phyloP scores from a whole-genome alignment of 2,888 invertebrate genomes.

The Hypena proboscidalis region DNA sequence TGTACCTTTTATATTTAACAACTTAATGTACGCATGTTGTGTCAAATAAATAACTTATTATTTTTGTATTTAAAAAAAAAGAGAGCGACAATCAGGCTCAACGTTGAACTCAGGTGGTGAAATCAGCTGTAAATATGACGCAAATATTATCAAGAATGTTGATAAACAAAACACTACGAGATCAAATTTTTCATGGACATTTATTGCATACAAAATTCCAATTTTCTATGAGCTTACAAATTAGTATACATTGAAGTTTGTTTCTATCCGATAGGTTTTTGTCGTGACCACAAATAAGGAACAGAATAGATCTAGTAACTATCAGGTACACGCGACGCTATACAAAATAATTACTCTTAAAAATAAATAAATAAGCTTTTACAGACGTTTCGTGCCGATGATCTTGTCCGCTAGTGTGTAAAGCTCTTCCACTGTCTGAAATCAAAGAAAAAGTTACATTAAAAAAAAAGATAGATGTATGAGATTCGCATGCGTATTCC shows the following conservation, averaged over 20 bases:
- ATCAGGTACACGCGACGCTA: constrained; percentile 24
- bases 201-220: constrained; percentile 61
- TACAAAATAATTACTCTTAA: constrained; percentile 38
- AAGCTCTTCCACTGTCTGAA: constrained; percentile 89
- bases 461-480: too few species aligned
- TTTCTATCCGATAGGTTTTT: constrained; percentile 26
- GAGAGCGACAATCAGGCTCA: too few species aligned
- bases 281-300: constrained; percentile 29
- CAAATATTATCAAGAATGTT: too few species aligned
- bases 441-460: constrained; percentile 42
- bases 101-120: too few species aligned
- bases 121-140: too few species aligned
- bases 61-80: too few species aligned
- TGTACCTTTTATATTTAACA: too few species aligned
- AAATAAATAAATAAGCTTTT: constrained; percentile 35
- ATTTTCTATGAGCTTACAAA: constrained; percentile 51
- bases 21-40: too few species aligned
- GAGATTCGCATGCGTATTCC: too few species aligned
- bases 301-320: constrained; percentile 23
- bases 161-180: constrained; percentile 2
- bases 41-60: too few species aligned
- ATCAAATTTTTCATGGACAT: constrained; percentile 28
- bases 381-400: constrained; percentile 80
- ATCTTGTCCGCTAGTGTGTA: constrained; percentile 88
- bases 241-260: constrained; percentile 57